These are phyloP conservation scores for Anolis carolinensis DNA, from an alignment of 2,113 vertebrate species.

Conservation along the genomic window DNA sequence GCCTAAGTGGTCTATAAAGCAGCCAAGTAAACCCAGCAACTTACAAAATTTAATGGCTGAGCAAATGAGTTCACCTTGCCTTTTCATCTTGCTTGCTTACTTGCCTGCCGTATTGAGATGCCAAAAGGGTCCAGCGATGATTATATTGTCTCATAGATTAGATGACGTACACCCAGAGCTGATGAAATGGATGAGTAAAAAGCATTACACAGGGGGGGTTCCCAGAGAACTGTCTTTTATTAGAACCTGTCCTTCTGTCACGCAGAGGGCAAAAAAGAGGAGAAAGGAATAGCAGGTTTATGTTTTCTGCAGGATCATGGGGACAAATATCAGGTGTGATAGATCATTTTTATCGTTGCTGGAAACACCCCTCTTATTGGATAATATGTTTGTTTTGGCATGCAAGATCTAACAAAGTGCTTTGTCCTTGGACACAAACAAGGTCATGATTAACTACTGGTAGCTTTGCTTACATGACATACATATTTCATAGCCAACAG, in stretches of 20 bases:
- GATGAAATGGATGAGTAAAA: conserved; percentile 31
- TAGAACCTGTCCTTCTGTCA: background rate
- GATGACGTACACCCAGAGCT: background rate
- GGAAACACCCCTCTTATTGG: background rate
- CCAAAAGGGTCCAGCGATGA: conserved; percentile 34
- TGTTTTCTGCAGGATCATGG: conserved; percentile 16
- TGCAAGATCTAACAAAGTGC: background rate
- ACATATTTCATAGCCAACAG: background rate
- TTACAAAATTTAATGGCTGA: conserved; percentile 56
- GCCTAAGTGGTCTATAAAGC: conserved; percentile 56
- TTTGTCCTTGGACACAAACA: background rate
- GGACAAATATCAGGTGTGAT: background rate
- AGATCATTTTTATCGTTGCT: conserved; percentile 6
- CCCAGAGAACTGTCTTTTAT: background rate
- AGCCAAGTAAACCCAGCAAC: conserved; percentile 39
- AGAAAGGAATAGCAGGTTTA: background rate
- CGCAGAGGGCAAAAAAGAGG: background rate
- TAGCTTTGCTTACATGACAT: background rate
- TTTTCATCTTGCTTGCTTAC: conserved; percentile 45
- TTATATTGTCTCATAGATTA: conserved; percentile 39
- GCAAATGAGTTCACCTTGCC: conserved; percentile 51
- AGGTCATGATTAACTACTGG: conserved; percentile 4
- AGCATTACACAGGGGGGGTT: background rate
- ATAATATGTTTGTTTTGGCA: background rate
- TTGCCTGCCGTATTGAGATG: conserved; percentile 19